phyloP scores from a whole-genome alignment of 2,888 invertebrate species.

The Apoda limacodes region DNA sequence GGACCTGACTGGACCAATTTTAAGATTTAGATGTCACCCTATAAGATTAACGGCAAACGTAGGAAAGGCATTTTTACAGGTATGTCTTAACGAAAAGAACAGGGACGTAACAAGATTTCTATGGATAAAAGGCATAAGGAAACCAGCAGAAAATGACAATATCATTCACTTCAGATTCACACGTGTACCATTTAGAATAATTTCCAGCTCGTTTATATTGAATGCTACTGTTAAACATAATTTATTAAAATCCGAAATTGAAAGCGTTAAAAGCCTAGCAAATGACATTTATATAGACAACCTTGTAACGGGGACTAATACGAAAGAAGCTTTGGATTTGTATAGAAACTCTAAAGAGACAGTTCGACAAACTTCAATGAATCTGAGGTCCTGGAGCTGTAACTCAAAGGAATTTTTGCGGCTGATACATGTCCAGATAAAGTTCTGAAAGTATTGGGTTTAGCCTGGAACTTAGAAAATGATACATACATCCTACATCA shows the following conservation, averaged over 20 bases:
- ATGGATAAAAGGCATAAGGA: constrained; percentile 1
- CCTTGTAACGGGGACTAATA: constrained; percentile 6
- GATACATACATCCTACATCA: too few relatives aligned
- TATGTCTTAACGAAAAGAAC: constrained; percentile 8
- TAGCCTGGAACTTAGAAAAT: background rate
- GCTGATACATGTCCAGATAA: background rate
- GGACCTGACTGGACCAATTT: too few relatives aligned
- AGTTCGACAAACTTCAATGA: constrained; percentile 12
- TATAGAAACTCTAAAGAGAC: constrained; percentile 2
- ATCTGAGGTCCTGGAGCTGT: constrained; percentile 11
- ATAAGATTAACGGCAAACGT: constrained; percentile 2
- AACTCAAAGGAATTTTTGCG: constrained; percentile 7
- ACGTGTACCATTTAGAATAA: constrained; percentile 16
- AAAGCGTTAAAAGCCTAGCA: constrained; percentile 2
- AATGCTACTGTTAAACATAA: constrained; percentile 17
- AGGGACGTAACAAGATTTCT: constrained; percentile 1
- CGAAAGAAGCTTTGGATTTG: constrained; percentile 2
- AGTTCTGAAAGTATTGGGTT: background rate
- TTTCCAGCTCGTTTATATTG: constrained; percentile 18
- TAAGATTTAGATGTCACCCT: background rate
- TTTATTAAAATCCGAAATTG: constrained; percentile 2
- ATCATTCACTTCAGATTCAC: constrained; percentile 10
- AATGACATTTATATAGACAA: constrained; percentile 16
- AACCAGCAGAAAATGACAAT: constrained; percentile 6
- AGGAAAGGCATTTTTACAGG: constrained; percentile 10